Base-by-base conservation (phyloP, 1,140 invertebrate species). In the Globodera ellingtonae region DNA sequence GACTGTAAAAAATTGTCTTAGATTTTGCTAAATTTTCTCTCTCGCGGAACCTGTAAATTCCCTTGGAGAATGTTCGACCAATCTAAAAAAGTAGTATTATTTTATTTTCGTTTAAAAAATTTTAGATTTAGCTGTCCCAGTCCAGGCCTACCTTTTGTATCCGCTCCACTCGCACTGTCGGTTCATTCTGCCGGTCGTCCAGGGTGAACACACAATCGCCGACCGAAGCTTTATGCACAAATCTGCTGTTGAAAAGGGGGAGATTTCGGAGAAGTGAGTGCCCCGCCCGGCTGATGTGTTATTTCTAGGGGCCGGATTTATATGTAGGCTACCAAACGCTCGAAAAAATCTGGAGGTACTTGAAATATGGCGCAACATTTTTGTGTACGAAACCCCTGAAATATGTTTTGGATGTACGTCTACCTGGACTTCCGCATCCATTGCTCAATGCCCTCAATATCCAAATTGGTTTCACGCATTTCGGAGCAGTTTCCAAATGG, bases 1-100 rank as follows among this genome's bases (percentile, higher is more conserved):
- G 97, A 1, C 96, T 96, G 86, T 92, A 96, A 44, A 74, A 50
- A 74, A 48, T 18, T 24, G 47, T 7, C 35, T 1, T 35, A 74
- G 13, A 10, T 47, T 44, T 13, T 21, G 18, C n/a, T 9, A 13
- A 9, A 47, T 62, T 62, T 62, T 62, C 13, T 62, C 18, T 62
- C 6, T 62, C 6, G 24, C 6, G 3, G 18, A 4, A 56, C 73
- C 75, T 78, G 50, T 82, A 82, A 3, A 96, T 93, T 9, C 96
- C 97, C 50, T 90, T 90, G 46, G 82, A 81, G 46, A 80, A 81
- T 24, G 69, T 75, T n/a, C 84, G 77, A 21, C 85, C 84, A 66
- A 85, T 78, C 81, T 86, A 50, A 71, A 44, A 56, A 65, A 79
- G 46, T 24, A 50, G 35, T 35, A 81, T 46, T 70, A 44, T 35